Base-by-base conservation (phyloP, 2,113 vertebrate species). In the Eretmochelys imbricata region DNA sequence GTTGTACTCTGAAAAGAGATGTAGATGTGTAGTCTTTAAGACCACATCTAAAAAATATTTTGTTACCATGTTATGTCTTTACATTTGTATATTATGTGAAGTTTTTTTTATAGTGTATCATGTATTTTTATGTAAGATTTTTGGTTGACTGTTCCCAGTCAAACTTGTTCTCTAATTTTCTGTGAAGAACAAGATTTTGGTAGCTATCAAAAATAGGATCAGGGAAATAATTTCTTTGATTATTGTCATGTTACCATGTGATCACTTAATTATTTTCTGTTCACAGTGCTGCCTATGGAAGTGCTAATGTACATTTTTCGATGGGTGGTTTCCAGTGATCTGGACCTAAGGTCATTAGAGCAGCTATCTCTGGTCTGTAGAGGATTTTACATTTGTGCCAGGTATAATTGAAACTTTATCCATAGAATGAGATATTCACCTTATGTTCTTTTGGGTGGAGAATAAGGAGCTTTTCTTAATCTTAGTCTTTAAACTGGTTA, bases 261-360 rank as follows among this genome's bases (percentile, higher is more conserved):
- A 93, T 94, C 49, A 89, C 53, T 82, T 57, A n/a, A 55, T 84
- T 93, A 0, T 96, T 88, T 89, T 94, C 54, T 96, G 46, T 85
- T 94, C 89, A 84, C 97, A 99, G 99, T 97, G 1, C 97, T 99
- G 98, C 99, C 99, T 2, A 97, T 99, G 97, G 99, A 99, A 97
- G 99, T 99, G 94, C 97, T 99, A 51, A 99, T 99, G 99, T 99
- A 99, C 98, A 98, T 99, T 97, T 99, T 99, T 96, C 99, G 99
- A 57, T 99, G 99, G 99, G 99, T 99, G 86, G 99, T 99, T 97
- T 99, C 99, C 5, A 99, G 99, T 94, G 99, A 99, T 90, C 97
- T 99, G 98, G 99, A 99, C 97, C 98, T 99, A 95, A 98, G 99
- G 48, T 99, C 99, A 2, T 97, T 99, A 93, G 99, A 99, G 95